These are phyloP conservation scores for Xiphophorus couchianus DNA, from an alignment of 2,113 vertebrate genomes.

Conservation along the genomic window DNA sequence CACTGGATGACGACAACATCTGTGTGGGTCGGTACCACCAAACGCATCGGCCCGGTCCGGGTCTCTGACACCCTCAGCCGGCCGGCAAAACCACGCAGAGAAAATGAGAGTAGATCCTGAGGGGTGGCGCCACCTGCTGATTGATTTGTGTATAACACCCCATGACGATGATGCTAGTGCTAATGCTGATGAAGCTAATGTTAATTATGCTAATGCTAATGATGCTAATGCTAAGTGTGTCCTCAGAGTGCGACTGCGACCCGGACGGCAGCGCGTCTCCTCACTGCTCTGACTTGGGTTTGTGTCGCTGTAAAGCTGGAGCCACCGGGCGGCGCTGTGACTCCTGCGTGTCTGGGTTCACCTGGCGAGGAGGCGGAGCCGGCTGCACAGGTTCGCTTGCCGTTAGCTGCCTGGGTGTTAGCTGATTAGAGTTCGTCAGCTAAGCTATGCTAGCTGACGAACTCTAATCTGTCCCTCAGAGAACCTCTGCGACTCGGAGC, in stretches of 20 bases:
- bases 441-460: not conserved
- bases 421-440: not conserved
- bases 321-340: constrained; percentile 89
- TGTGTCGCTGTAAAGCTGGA: constrained; percentile 89
- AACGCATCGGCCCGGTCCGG: constrained; percentile 1
- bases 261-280: constrained; percentile 85
- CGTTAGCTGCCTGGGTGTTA: too few species aligned
- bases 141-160: too few species aligned
- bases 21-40: constrained; percentile 85
- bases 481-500: constrained; percentile 87
- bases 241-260: constrained; percentile 89
- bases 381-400: constrained; percentile 68
- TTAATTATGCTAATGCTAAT: not conserved
- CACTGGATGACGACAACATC: constrained; percentile 87
- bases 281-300: constrained; percentile 89
- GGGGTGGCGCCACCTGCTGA: too few species aligned
- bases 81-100: too few species aligned
- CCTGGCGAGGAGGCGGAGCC: constrained; percentile 82
- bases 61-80: too few species aligned
- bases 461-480: constrained; percentile 62
- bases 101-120: too few species aligned
- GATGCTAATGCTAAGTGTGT: not conserved
- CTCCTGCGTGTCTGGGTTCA: constrained; percentile 88
- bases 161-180: not conserved
- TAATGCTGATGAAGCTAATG: not conserved